phyloP scores from a whole-genome alignment of 1,140 invertebrate species.

The Drosophila orosa region DNA sequence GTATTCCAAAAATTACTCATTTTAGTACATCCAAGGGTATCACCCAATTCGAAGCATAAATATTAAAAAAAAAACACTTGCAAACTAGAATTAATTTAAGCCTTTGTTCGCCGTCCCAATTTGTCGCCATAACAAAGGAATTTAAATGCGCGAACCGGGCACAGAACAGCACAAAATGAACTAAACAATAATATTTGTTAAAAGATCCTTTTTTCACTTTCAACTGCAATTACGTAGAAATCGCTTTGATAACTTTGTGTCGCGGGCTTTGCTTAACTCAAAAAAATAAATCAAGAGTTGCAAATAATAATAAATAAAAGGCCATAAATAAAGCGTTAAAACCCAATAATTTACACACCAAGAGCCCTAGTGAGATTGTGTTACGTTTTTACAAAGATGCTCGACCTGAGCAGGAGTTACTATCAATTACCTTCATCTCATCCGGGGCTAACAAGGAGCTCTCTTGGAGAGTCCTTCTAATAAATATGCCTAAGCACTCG shows the following conservation, averaged over 20 bases:
- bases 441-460: constrained; percentile 66
- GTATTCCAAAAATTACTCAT: too few species aligned
- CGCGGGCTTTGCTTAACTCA: background rate
- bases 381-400: constrained; percentile 1
- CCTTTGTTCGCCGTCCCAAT: constrained; percentile 60
- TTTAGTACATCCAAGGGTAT: constrained; percentile 4
- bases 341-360: constrained; percentile 27
- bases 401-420: constrained; percentile 48
- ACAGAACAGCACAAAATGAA: constrained; percentile 18
- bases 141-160: constrained; percentile 47
- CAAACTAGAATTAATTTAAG: constrained; percentile 49
- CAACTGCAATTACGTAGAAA: constrained; percentile 15
- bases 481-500: constrained; percentile 55
- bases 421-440: constrained; percentile 74
- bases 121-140: constrained; percentile 73
- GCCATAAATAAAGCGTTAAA: constrained; percentile 20
- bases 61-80: background rate
- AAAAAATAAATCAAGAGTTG: constrained; percentile 9
- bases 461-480: constrained; percentile 47
- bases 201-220: background rate
- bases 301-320: constrained; percentile 4
- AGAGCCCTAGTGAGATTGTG: background rate
- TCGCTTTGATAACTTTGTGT: constrained; percentile 10
- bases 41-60: background rate
- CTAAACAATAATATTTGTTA: constrained; percentile 23